Evolutionary conservation across 2,888 invertebrate species (phyloP).

Genomic region (Sarcophaga subvicina): DNA sequence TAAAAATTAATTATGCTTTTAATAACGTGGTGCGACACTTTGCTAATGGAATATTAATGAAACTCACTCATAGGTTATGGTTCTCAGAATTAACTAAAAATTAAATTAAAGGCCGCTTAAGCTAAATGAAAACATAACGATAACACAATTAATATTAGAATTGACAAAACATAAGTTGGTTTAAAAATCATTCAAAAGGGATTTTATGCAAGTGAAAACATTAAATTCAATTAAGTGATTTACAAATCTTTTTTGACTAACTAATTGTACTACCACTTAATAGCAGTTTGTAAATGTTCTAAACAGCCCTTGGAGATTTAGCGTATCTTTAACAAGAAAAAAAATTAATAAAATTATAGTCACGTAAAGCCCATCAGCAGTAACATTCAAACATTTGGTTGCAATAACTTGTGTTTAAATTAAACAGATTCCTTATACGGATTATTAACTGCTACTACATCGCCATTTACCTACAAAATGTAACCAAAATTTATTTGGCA

Average conservation of each 20-base stretch:
- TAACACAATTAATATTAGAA: conserved; percentile 2
- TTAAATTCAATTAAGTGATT: not conserved
- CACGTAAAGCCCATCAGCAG: conserved; percentile 60
- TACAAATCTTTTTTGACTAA: not conserved
- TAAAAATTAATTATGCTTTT: conserved; percentile 59
- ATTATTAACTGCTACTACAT: conserved; percentile 15
- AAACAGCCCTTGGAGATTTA: conserved; percentile 25
- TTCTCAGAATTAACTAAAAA: conserved; percentile 41
- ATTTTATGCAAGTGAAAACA: not conserved
- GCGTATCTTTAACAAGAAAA: not conserved
- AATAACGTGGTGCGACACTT: conserved; percentile 60
- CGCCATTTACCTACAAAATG: conserved; percentile 34
- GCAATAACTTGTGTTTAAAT: conserved; percentile 45
- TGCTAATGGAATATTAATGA: conserved; percentile 53
- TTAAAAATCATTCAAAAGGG: not conserved
- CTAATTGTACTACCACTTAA: not conserved
- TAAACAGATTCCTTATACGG: conserved; percentile 53
- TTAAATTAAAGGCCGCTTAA: conserved; percentile 26
- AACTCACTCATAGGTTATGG: conserved; percentile 4
- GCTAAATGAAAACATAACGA: not conserved
- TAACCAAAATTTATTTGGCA: conserved; percentile 67
- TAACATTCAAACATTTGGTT: conserved; percentile 31
- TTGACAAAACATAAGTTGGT: not conserved
- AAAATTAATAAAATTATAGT: conserved; percentile 42
- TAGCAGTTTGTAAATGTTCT: not conserved